These are phyloP conservation scores for Eucidaris tribuloides DNA, from an alignment of 35 echinoderm and acorn worm genomes.

Conservation along the genomic window DNA sequence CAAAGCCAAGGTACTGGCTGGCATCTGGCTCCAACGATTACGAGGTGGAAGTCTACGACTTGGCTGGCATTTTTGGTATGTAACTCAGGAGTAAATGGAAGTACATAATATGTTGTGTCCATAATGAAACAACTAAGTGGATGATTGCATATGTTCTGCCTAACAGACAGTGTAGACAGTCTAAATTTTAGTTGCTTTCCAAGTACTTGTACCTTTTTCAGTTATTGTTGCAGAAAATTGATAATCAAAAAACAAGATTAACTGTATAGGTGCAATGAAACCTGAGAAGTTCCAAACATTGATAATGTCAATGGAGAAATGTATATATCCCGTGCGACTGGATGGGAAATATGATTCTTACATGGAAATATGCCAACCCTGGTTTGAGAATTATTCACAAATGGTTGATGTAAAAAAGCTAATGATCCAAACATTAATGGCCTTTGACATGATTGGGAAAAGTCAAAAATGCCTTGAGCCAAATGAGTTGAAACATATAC, in stretches of 20 bases:
- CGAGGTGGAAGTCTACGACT: constrained; percentile 79
- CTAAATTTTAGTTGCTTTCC: not conserved
- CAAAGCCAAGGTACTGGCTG: constrained; percentile 58
- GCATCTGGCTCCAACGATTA: constrained; percentile 90
- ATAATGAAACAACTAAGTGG: not conserved
- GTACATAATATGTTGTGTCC: not conserved
- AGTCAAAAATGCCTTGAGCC: no score
- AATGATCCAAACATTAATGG: no score
- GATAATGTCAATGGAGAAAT: no score
- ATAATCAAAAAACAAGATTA: not conserved
- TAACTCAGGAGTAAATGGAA: not conserved
- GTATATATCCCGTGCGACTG: no score
- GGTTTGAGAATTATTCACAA: no score
- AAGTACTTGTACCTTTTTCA: not conserved
- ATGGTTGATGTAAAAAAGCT: no score
- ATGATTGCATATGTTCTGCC: not conserved
- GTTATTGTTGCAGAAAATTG: not conserved
- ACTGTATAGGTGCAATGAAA: no score
- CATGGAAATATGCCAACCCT: no score
- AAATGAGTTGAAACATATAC: no score
- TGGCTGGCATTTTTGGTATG: constrained; percentile 62
- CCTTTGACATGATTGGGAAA: no score
- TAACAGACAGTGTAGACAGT: not conserved
- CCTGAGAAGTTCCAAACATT: no score
- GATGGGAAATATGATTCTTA: no score